Conservation (phyloP, 2,797 vertebrate genomes). For the Pseudocheirus occidentalis region DNA sequence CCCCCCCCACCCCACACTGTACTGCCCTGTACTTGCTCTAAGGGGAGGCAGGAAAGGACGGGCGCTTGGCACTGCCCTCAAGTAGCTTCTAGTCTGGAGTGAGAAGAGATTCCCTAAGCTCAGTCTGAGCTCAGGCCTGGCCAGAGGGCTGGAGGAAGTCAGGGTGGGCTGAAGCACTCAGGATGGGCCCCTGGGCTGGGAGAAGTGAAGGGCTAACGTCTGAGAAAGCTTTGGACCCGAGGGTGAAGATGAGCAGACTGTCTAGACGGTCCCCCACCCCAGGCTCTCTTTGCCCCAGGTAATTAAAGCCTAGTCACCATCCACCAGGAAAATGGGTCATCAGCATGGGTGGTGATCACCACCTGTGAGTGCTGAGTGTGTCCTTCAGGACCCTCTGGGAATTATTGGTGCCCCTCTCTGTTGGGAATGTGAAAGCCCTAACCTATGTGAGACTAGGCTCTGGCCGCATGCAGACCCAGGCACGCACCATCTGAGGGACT, state of each 20-base stretch:
- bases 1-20: no score
- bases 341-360: neutral
- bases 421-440: neutral
- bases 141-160: neutral
- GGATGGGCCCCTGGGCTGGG: neutral
- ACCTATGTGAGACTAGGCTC: neutral
- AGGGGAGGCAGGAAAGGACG: no score
- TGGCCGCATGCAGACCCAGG: neutral
- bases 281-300: neutral
- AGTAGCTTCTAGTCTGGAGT: neutral
- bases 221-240: neutral
- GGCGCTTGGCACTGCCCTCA: neutral
- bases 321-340: neutral
- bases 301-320: neutral
- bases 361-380: neutral
- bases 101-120: neutral
- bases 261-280: accelerated
- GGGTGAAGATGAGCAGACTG: neutral
- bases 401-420: neutral
- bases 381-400: neutral
- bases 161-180: neutral
- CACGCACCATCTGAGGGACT: accelerated
- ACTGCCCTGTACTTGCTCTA: neutral
- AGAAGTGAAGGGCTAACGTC: neutral
- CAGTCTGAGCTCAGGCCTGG: neutral